Base-by-base conservation (phyloP, 2,888 invertebrate species). In the Dugesia japonica region DNA sequence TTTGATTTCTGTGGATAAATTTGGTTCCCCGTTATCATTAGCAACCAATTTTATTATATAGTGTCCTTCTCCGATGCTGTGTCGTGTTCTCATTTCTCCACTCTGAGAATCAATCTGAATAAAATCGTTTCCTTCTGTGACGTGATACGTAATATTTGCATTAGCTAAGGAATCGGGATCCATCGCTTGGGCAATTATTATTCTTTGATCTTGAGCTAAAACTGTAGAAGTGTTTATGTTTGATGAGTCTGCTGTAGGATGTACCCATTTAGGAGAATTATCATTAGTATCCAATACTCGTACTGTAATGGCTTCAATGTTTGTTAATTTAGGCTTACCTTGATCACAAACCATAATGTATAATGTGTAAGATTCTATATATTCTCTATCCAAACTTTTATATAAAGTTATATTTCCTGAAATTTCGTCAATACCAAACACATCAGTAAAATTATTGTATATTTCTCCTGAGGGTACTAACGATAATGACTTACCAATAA, bases 1-100 rank as follows among this genome's bases (percentile, higher is more conserved):
- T 1, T 7, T 74, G 72, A 75, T 20, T n/a, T 71, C 71, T 4
- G 33, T 76, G 23, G 75, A 74, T 17, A 23, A 26, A 7, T 74
- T 74, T n/a, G 26, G 73, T 28, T 76, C 28, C 1, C 76, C 76
- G 27, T 76, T 76, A 38, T 76, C 76, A 76, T 26, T 15, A 23
- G 74, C 76, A 1, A 27, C 13, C 7, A 76, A 26, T 28, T 23
- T 27, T 9, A 76, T n/a, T 28, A 28, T 27, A 75, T 76, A 76
- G 20, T 26, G 23, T 15, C 76, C 76, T 26, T 56, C 71, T 1
- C 23, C 20, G 7, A 75, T 23, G 27, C 38, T 56, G 27, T 56
- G 27, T 7, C 42, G 42, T 4, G 75, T 56, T 17, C 26, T 20
- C 23, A 75, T 38, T 27, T 75, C 71, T 20, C 75, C 75, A 74